Evolutionary conservation across 2,113 vertebrate species (phyloP), one percentile per base, ranked within the genome.

Genomic region (Pterocles gutturalis): DNA sequence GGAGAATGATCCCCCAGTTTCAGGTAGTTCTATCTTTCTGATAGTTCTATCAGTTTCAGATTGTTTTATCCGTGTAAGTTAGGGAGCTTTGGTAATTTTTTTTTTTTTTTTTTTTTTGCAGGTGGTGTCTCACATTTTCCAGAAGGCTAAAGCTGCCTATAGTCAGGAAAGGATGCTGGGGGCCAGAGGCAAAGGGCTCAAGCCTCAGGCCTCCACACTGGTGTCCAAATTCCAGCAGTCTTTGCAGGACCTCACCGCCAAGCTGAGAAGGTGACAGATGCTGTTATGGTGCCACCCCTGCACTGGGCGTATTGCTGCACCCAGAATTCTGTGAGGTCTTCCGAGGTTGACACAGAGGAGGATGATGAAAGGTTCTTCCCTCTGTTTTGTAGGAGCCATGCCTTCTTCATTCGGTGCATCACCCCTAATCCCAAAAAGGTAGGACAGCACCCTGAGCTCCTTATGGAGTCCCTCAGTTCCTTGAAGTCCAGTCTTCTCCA

Each of bases 361-460:
- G 12, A 36, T 57, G 66, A 46, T 13, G 26, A 85, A 61, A 55
- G 10, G 5, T 67, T 62, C 29, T 87, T 66, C 38, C 12, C 60
- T 78, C 49, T 94, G 15, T 67, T 72, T 91, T 71, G 14, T 93
- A 99, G 99, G 94, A 99, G 98, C 95, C 99, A 98, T 60, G 90
- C 98, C 41, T 98, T 97, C 49, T 99, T 99, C 75, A 97, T 99
- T 90, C 98, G 98, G 17, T 99, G 99, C 94, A 97, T 99, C 96
- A 98, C 97, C 72, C 99, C 99, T 81, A 99, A 99, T 91, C 98
- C 97, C 12, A 93, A 98, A 62, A 99, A 99, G 99, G 99, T 99
- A 98, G 96, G 93, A 28, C 48, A 82, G 48, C 41, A 65, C 25
- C 46, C 29, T 1, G 4, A 71, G 8, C 20, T 91, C 60, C 72